Evolutionary conservation across 2,888 invertebrate species (phyloP), one percentile per base, ranked within the genome.

Genomic region (Calliscelio sp.): DNA sequence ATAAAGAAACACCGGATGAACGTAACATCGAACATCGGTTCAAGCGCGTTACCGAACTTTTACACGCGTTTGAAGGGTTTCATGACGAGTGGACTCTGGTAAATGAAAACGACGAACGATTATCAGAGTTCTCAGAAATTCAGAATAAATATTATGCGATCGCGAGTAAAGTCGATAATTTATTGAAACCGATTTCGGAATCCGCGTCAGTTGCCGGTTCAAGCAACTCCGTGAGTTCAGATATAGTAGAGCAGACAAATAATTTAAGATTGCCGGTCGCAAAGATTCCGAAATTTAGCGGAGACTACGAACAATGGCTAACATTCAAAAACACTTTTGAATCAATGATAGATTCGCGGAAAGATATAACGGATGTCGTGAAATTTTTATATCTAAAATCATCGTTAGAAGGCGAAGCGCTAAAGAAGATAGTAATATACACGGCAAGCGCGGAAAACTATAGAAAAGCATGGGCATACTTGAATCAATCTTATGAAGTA

Each of bases 361-460:
- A 41, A 0, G 83, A 83, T 53, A 65, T 86, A 2, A 70, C 68
- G n/a, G 78, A 85, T 8, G 57, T 81, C 10, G 65, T 57, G 6
- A 86, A 85, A 46, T 86, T 81, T 35, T 24, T 78, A 11, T 83
- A 80, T 44, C 70, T 86, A 28, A 77, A 49, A 71, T 51, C 44
- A 14, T 24, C 65, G 0, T 35, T 86, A 11, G 28, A 44, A 8
- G 83, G 79, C 5, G 73, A 70, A 16, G 84, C 86, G 0, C 46
- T 61, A 5, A 78, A 74, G 14, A 78, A 80, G 25, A 14, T 86
- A 6, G 18, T 44, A 2, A 10, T 77, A 25, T 81, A 59, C 55
- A 70, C 79, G 16, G 59, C 65, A 2, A 85, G 78, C 41, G 75
- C 73, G 3, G 78, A 73, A 28, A 85, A 81, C 49, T 85, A 85